Base-by-base conservation (phyloP, 2,888 invertebrate genomes). In the Ferdinandea cuprea region DNA sequence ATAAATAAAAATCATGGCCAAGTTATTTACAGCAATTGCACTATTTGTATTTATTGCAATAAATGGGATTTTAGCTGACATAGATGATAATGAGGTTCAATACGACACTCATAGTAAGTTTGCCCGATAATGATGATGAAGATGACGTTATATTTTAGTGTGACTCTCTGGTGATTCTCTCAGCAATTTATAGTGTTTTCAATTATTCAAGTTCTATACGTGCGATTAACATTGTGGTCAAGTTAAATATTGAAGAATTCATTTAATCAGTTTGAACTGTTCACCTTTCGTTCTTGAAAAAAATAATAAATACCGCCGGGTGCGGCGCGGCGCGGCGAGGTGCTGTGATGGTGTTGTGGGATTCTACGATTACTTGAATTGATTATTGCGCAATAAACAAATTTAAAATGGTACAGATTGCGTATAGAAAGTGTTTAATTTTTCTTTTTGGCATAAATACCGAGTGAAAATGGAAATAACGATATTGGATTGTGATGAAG, bases 61-160 rank as follows among this genome's bases (percentile, higher is more conserved):
- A 65, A 46, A 86, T 54, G 76, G 83, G 40, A 85, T 86, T 32
- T 72, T 85, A 48, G 89, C 88, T 48, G 85, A 87, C 66, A 85
- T 88, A 9, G 88, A 87, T 32, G 88, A 89, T 71, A 90, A 90
- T 71, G 89, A 89, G 85, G 88, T 90, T 71, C 86, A 87, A 30
- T 87, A 88, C 65, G 86, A 87, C 19, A 87, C 83, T 30, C 86
- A 87, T 68, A 87, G 90, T 90, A 88, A 87, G 89, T 89, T 42
- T 44, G 35, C 9, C 19, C 17, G 30, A n/a, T 8, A 19, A 11
- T 30, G 61, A 56, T 25, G 56, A 66, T 72, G 61, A 11, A 21
- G 61, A 56, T 25, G 56, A 66, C 66, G 61, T 77, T 58, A 19
- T 44, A 5, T 44, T 44, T 11, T 17, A 44, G 44, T 44, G 44